Evolutionary conservation across 2,113 vertebrate genomes (phyloP).

Genomic region (Menidia beryllina): DNA sequence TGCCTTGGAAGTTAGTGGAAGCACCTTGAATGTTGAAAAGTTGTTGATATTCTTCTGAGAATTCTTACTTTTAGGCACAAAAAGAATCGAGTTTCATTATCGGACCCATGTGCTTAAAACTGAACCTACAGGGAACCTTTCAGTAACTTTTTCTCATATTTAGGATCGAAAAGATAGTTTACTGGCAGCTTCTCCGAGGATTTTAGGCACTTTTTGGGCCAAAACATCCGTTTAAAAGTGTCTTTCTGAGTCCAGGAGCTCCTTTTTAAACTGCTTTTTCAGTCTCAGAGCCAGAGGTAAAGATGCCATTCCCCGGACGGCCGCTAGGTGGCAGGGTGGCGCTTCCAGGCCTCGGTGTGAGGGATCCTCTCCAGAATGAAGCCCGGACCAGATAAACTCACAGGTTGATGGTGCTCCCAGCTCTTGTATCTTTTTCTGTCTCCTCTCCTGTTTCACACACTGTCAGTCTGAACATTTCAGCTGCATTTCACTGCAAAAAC

Average conservation of each 20-base stretch:
- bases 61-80: too few species aligned
- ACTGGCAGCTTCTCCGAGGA: too few species aligned
- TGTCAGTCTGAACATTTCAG: constrained; percentile 15
- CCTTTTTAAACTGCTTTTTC: too few species aligned
- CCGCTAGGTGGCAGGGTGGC: constrained; percentile 66
- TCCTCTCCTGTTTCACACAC: not conserved
- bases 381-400: constrained; percentile 46
- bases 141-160: too few species aligned
- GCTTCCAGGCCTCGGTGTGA: constrained; percentile 31
- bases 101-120: not conserved
- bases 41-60: constrained; percentile 1
- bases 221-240: too few species aligned
- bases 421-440: constrained; percentile 21
- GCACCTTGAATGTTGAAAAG: not conserved
- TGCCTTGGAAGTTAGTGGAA: not conserved
- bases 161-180: too few species aligned
- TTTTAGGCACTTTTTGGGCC: too few species aligned
- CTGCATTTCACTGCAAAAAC: constrained; percentile 3
- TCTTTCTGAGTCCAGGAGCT: not conserved
- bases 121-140: not conserved
- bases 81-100: not conserved
- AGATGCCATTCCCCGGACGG: not conserved
- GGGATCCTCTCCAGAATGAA: constrained; percentile 48
- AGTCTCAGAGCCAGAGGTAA: too few species aligned
- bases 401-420: constrained; percentile 32